phyloP scores from a whole-genome alignment of 2,888 invertebrate genomes.

The Xestobium rufovillosum region DNA sequence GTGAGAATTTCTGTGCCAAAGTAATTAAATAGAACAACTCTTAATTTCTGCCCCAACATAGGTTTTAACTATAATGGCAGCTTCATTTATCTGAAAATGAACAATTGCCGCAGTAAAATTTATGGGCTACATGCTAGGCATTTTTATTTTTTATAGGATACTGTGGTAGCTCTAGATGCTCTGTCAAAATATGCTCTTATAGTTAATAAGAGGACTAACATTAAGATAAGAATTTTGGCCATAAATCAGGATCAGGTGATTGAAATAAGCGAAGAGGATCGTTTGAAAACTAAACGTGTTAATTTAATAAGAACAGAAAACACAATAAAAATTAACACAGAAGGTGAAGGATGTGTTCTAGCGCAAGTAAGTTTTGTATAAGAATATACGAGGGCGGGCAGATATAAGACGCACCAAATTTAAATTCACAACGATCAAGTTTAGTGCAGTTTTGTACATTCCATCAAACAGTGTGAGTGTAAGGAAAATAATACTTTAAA shows the following conservation, averaged over 20 bases:
- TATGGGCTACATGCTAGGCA: not conserved
- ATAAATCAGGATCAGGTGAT: conserved; percentile 41
- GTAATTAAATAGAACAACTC: no score
- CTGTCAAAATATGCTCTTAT: conserved; percentile 49
- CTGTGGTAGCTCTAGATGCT: conserved; percentile 54
- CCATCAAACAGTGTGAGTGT: no score
- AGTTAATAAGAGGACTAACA: conserved; percentile 42
- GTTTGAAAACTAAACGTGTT: conserved; percentile 44
- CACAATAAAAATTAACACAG: conserved; percentile 42
- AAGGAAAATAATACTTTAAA: no score
- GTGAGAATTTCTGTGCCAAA: no score
- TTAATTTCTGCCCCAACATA: no score
- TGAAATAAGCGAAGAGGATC: conserved; percentile 43
- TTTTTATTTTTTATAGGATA: conserved; percentile 43
- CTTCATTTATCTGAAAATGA: no score
- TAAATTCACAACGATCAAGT: no score
- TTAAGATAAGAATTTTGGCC: conserved; percentile 44
- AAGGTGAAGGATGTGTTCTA: conserved; percentile 51
- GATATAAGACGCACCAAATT: no score
- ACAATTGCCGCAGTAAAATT: no score
- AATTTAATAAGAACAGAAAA: conserved; percentile 43
- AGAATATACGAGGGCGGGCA: no score
- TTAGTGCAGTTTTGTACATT: no score
- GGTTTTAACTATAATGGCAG: no score
- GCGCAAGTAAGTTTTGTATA: conserved; percentile 50